Evolutionary conservation across 2,113 vertebrate species (phyloP), one percentile per base, ranked within the genome.

Genomic region (Rhabdomys dilectus): DNA sequence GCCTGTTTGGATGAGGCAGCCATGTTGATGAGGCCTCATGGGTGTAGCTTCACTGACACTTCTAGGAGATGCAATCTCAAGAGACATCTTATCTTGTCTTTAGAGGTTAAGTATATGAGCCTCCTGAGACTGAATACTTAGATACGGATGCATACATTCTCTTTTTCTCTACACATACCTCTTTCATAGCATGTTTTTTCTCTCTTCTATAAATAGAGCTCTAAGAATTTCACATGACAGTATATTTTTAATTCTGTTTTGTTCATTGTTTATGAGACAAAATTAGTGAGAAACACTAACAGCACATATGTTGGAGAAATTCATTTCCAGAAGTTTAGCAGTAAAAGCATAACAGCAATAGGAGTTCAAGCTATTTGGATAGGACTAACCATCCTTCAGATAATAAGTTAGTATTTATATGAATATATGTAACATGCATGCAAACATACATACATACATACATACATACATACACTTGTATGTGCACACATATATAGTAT

Each of bases 21-120:
- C 53, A 60, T 60, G 12, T 26, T 82, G 80, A 56, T 82, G 53
- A 60, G 22, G 24, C 22, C 34, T 82, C 80, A 82, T 60, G 24
- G 56, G 22, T 39, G 3, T 39, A n/a, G 53, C 12, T 82, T 26
- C 36, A 7, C 53, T 39, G 56, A 39, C 53, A 60, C 26, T 60
- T 60, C 56, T 39, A 82, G 36, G 80, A 82, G 22, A 39, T 58
- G 12, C 11, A 39, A 60, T 82, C 36, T 24, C 53, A 60, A 36
- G n/a, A 82, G 36, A 60, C 56, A 26, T 58, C 51, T 4, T 58
- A 58, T 24, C 58, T 56, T 93, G 5, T 42, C 12, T 87, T 93
- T 93, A 36, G 92, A 72, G 39, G 91, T 82, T 96, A 81, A 81
- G 10, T 88, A 73, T 29, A 88, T 92, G n/a, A 82, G 36, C 21